Evolutionary conservation across 2,113 vertebrate genomes (phyloP), one percentile per base, ranked within the genome.

Genomic region (Egretta garzetta): DNA sequence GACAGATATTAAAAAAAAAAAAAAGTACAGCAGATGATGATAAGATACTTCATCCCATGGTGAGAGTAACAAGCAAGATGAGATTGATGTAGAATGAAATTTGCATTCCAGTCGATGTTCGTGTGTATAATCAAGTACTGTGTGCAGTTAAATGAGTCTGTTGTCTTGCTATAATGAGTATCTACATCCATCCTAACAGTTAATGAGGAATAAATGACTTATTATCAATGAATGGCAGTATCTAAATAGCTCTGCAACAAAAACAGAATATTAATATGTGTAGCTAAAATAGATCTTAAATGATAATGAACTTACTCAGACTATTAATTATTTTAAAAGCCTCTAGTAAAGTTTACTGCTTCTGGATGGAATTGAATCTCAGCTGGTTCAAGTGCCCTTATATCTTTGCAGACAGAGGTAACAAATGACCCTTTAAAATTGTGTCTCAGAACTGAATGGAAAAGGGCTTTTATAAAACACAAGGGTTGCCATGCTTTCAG

Each of bases 131-230:
- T 98, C 98, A 97, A 97, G 96, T 91, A 96, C 97, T 98, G 93
- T 98, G 90, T 92, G 95, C 97, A 96, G 96, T 86, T 98, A 98
- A 98, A 97, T 98, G 97, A 98, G 91, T 97, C 98, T 98, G 98
- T 98, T 98, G 97, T 98, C 97, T 98, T 96, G 94, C 90, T 97
- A 72, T 98, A 98, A 98, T 98, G 98, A 98, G 97, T 98, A 98
- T 97, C 98, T 98, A 97, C 97, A 98, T 98, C 98, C 91, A 98
- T 98, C 95, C 97, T 96, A 97, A 97, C 92, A 97, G 93, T 96
- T 98, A 98, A 98, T 98, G 98, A 98, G 96, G 97, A 98, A 98
- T 98, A 98, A 98, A 98, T 98, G 97, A 98, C 97, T 98, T 98
- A 98, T 98, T 98, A 98, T 98, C 98, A 97, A 95, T 95, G 97